phyloP scores from a whole-genome alignment of 2,797 vertebrate species.

The Falco naumanni region DNA sequence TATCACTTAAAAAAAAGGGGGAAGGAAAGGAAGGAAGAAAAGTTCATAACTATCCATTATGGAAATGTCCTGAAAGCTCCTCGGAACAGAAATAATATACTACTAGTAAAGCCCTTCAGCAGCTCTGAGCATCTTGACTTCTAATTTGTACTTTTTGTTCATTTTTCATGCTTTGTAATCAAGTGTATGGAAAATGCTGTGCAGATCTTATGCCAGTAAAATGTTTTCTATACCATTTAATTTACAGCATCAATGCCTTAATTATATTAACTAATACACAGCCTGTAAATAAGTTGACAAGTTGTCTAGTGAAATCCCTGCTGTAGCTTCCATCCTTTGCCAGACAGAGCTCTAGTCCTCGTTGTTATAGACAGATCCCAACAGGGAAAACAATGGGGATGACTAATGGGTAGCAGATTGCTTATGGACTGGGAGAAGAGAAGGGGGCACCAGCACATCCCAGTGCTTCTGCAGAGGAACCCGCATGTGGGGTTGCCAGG shows the following conservation, averaged over 20 bases:
- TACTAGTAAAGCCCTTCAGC: not conserved
- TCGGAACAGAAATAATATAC: constrained; percentile 49
- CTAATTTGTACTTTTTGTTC: constrained; percentile 39
- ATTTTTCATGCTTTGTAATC: constrained; percentile 32
- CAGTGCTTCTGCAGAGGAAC: not conserved
- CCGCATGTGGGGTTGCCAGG: accelerated
- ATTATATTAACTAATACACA: constrained; percentile 59
- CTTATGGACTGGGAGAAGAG: not conserved
- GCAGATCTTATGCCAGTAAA: constrained; percentile 49
- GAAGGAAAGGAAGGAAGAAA: constrained; percentile 63
- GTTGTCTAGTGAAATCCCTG: constrained; percentile 46
- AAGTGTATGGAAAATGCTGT: not conserved
- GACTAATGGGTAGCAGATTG: not conserved
- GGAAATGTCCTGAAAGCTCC: constrained; percentile 62
- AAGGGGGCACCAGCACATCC: not conserved
- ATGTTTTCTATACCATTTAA: constrained; percentile 40
- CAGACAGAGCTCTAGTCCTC: not conserved
- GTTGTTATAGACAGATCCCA: not conserved
- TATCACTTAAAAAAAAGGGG: constrained; percentile 60
- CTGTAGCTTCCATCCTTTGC: not conserved
- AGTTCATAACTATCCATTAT: constrained; percentile 69
- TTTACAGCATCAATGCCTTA: constrained; percentile 58
- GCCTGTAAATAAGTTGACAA: constrained; percentile 49
- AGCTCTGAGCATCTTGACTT: not conserved
- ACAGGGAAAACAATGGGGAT: not conserved